Evolutionary conservation across 2,113 vertebrate species (phyloP).

Genomic region (Gymnarchus niloticus): DNA sequence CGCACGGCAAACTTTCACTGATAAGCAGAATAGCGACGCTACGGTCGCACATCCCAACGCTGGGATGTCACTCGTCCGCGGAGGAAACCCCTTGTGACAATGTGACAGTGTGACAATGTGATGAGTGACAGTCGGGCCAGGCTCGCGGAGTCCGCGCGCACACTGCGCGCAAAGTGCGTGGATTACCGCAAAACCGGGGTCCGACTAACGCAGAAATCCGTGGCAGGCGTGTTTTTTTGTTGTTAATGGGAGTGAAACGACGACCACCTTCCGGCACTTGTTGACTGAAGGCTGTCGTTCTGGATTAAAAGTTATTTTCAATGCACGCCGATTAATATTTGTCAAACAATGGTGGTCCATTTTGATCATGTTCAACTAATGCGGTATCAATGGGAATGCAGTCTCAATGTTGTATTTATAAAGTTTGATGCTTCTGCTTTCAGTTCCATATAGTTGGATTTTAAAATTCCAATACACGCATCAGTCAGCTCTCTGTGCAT

Average conservation of each 20-base stretch:
- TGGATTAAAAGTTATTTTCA: not conserved
- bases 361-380: not conserved
- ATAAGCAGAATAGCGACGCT: not conserved
- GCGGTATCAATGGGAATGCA: not conserved
- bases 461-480: no score
- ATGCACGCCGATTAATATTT: not conserved
- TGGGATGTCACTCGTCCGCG: not conserved
- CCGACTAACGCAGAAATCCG: not conserved
- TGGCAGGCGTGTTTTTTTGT: no score
- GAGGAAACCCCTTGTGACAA: not conserved
- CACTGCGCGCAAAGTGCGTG: not conserved
- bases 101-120: not conserved
- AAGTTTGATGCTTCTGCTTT: not conserved
- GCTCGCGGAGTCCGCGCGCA: not conserved
- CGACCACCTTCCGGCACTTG: not conserved
- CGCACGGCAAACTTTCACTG: slow-evolving; percentile 11
- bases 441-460: not conserved
- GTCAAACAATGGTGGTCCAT: not conserved
- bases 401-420: not conserved
- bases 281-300: not conserved
- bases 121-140: not conserved
- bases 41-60: not conserved
- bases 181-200: not conserved
- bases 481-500: not conserved
- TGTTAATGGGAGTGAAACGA: no score